These are phyloP conservation scores for Eupithecia abbreviata DNA, from an alignment of 2,888 invertebrate species.

Conservation along the genomic window DNA sequence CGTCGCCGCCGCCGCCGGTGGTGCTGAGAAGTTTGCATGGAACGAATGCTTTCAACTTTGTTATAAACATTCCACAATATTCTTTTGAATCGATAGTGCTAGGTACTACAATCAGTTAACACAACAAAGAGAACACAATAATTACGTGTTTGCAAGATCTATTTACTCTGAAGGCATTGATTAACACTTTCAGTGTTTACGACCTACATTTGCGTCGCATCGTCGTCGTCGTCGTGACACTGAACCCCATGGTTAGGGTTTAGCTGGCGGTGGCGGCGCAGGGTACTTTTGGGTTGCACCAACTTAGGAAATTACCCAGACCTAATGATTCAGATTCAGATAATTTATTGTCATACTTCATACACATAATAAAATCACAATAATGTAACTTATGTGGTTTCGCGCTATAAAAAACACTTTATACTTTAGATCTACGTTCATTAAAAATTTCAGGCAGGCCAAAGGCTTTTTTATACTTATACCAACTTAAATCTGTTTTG, in stretches of 20 bases:
- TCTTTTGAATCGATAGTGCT: not conserved
- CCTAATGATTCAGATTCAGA: too few relatives aligned
- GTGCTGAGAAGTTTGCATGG: conserved; percentile 5
- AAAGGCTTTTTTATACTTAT: too few relatives aligned
- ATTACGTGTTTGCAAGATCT: not conserved
- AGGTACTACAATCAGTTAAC: not conserved
- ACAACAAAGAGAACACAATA: too few relatives aligned
- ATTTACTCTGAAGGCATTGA: not conserved
- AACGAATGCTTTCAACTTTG: conserved; percentile 6
- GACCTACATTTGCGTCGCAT: not conserved
- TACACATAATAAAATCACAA: too few relatives aligned
- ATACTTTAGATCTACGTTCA: not conserved
- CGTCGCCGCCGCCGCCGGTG: not conserved
- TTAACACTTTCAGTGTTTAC: not conserved
- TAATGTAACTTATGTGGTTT: too few relatives aligned
- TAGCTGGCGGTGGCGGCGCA: not conserved
- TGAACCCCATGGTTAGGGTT: not conserved
- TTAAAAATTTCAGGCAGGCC: not conserved
- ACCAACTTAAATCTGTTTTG: too few relatives aligned
- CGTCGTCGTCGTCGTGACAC: not conserved
- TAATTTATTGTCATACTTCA: too few relatives aligned
- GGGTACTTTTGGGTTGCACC: not conserved
- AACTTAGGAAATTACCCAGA: not conserved
- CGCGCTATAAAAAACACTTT: too few relatives aligned
- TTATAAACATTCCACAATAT: not conserved